Percentiles rank a stretch among this genome's conserved stretches.
These are phyloP conservation scores for Vireo griseus DNA, from an alignment of 2,797 vertebrate species.

Conservation along the genomic window DNA sequence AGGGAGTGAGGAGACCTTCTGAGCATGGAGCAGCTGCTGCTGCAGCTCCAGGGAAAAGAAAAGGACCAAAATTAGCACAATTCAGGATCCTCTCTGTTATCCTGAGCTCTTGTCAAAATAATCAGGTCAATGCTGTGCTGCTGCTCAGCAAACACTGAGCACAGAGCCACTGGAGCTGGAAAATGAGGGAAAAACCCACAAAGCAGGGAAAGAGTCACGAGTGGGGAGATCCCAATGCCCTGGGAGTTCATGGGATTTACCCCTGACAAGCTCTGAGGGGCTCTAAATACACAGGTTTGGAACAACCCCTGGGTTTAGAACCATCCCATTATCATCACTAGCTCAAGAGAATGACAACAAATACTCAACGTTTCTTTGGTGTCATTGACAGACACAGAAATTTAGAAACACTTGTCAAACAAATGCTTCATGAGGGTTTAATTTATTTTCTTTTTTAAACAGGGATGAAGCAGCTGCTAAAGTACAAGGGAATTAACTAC, in stretches of 20 bases:
- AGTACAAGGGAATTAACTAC: neutral
- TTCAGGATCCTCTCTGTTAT: neutral
- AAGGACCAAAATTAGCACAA: neutral
- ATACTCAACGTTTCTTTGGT: neutral
- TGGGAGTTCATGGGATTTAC: neutral
- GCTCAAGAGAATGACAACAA: neutral
- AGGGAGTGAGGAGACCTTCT: neutral
- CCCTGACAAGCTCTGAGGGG: fast-evolving
- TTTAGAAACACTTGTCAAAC: neutral
- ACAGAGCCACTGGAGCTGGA: neutral
- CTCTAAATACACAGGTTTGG: neutral
- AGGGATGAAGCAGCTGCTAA: neutral
- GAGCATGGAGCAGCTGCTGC: neutral
- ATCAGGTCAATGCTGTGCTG: neutral
- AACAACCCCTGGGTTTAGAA: neutral
- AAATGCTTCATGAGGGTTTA: neutral
- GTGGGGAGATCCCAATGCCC: neutral
- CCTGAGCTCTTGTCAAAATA: constrained; percentile 1
- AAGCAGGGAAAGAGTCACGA: neutral
- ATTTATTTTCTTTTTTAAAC: neutral
- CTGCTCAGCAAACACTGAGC: neutral
- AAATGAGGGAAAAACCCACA: neutral
- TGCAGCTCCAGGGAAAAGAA: neutral
- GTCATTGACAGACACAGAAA: neutral
- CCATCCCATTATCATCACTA: too few relatives aligned